phyloP scores from a whole-genome alignment of 1,140 invertebrate species.

The Aphaenogaster rudis region DNA sequence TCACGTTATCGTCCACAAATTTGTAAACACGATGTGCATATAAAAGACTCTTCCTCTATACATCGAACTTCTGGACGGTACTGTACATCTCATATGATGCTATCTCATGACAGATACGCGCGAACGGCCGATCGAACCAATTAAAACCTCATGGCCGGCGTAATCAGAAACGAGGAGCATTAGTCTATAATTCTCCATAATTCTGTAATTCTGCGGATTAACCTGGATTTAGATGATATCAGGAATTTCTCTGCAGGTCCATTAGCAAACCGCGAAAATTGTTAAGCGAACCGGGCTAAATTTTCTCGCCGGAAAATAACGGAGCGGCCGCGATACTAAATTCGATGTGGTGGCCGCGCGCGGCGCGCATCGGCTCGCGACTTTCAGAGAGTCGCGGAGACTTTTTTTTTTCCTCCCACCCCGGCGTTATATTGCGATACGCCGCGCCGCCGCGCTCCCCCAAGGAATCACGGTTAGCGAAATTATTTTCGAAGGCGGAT shows the following conservation, averaged over 20 bases:
- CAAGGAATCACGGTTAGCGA: conserved; percentile 45
- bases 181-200: conserved; percentile 44
- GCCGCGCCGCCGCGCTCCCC: background rate
- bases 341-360: background rate
- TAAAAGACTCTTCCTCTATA: background rate
- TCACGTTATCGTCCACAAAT: conserved; percentile 2
- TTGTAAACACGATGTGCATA: background rate
- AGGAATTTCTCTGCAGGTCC: conserved; percentile 23
- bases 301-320: conserved; percentile 13
- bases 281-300: background rate
- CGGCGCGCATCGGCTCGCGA: conserved; percentile 36
- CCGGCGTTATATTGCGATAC: conserved; percentile 54
- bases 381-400: conserved; percentile 6
- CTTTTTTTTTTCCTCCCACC: background rate
- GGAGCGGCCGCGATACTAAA: background rate
- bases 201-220: conserved; percentile 42
- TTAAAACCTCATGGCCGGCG: conserved; percentile 47
- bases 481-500: conserved; percentile 63
- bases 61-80: background rate
- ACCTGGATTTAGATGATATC: conserved; percentile 46
- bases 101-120: conserved; percentile 54
- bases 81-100: conserved; percentile 39
- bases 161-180: conserved; percentile 45
- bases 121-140: conserved; percentile 46
- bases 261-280: conserved; percentile 41